phyloP scores from a whole-genome alignment of 1,140 invertebrate species.

The Plectrocnemia conspersa region DNA sequence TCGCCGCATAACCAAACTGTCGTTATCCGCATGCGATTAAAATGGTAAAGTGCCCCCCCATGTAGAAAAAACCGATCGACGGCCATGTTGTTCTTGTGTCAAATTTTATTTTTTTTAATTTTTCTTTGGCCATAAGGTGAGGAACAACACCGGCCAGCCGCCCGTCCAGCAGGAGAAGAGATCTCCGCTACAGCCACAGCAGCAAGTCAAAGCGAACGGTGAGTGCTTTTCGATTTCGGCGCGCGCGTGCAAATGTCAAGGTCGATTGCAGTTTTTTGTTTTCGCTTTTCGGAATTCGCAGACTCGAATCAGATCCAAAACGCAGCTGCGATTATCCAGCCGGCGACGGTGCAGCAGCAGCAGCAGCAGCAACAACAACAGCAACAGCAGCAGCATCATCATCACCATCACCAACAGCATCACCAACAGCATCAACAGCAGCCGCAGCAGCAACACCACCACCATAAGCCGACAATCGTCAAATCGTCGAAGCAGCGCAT shows the following conservation, averaged over 20 bases:
- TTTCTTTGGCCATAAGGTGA: too few species aligned
- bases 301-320: conserved; percentile 28
- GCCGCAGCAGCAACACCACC: conserved; percentile 18
- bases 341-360: too few species aligned
- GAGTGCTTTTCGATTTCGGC: conserved; percentile 5
- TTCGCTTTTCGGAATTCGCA: conserved; percentile 15
- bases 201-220: conserved; percentile 29
- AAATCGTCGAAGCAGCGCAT: conserved; percentile 56
- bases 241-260: too few species aligned
- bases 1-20: too few species aligned
- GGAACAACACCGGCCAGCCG: conserved; percentile 19
- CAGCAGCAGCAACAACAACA: conserved; percentile 20
- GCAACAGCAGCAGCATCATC: conserved; percentile 31
- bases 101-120: conserved; percentile 6
- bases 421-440: conserved; percentile 36
- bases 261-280: too few species aligned
- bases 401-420: conserved; percentile 25
- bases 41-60: too few species aligned
- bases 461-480: conserved; percentile 46
- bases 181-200: conserved; percentile 27
- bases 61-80: too few species aligned
- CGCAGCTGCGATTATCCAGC: too few species aligned
- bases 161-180: conserved; percentile 10
- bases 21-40: too few species aligned
- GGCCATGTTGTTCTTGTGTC: too few species aligned